Base-by-base conservation (phyloP, 2,888 invertebrate genomes). In the Drosophila flavopinicola region DNA sequence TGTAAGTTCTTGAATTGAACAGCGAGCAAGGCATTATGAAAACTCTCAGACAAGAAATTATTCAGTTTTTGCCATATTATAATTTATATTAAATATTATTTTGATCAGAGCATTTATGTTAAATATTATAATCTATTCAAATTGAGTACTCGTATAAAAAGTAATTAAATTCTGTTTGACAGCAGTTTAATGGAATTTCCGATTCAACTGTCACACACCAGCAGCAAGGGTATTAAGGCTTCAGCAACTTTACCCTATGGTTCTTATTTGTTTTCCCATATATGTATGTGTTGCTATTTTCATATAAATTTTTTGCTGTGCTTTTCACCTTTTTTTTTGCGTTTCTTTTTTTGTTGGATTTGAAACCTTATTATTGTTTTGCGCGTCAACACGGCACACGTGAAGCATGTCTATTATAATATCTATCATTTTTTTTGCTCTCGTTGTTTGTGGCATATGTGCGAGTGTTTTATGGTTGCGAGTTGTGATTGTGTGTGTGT, bases 361-460 rank as follows among this genome's bases (percentile, higher is more conserved):
- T 64, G 70, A 58, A 64, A 56, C 65, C 66, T 47, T 78, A 66
- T 66, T 78, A 68, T 80, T 70, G 73, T 63, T 76, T 59, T 71
- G 66, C 61, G 66, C 63, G 58, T 70, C 69, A 70, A 63, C 64
- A 54, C 39, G 49, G 33, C 53, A 56, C 37, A 67, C 69, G 66
- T 68, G 63, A 66, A 66, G 69, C 66, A 54, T 77, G 68, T 68
- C 66, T 75, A 71, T 75, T 75, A 66, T 75, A 68, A 74, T 70
- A 70, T 69, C 61, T 74, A 69, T 61, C 33, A 58, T 33, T 54
- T 73, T 60, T 37, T 35, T 45, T 23, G 49, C n/a, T 35, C 3
- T 10, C 9, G 1, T 1, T 41, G 27, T 35, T 13, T 33, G 23
- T 30, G 51, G 48, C 53, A 71, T 65, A 69, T 64, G 48, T 52